phyloP scores from a whole-genome alignment of 2,888 invertebrate species.

The Drepana falcataria region DNA sequence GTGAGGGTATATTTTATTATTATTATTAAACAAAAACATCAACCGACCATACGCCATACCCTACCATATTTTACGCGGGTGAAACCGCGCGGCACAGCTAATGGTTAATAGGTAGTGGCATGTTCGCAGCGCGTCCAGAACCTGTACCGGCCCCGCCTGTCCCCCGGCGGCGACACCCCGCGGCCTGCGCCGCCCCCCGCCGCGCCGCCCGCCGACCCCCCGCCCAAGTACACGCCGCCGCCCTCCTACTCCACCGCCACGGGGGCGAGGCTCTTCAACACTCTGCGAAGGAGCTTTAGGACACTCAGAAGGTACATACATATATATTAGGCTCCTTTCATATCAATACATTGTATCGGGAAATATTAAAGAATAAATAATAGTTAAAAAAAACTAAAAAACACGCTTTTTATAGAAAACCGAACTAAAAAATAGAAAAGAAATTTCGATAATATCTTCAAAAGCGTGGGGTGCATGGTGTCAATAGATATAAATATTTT shows the following conservation, averaged over 20 bases:
- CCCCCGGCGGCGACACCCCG: conserved; percentile 12
- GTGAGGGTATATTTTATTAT: too few relatives aligned
- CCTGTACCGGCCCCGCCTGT: conserved; percentile 85
- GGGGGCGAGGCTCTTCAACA: conserved; percentile 88
- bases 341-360: not conserved
- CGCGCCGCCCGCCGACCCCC: conserved; percentile 81
- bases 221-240: conserved; percentile 95
- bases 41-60: too few relatives aligned
- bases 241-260: conserved; percentile 96
- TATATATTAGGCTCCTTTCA: not conserved
- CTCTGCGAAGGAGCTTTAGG: conserved; percentile 87
- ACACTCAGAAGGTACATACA: conserved; percentile 70
- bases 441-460: too few relatives aligned
- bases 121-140: conserved; percentile 86
- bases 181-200: conserved; percentile 43
- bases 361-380: too few relatives aligned
- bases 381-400: too few relatives aligned
- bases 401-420: too few relatives aligned
- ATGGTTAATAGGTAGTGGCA: not conserved
- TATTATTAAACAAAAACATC: too few relatives aligned
- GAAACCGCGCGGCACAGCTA: too few relatives aligned
- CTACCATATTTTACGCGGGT: too few relatives aligned
- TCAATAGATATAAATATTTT: too few relatives aligned
- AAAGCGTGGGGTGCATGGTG: too few relatives aligned
- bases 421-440: too few relatives aligned